These are phyloP conservation scores for Ramphastos sulfuratus DNA, from an alignment of 2,113 vertebrate genomes.

Conservation along the genomic window DNA sequence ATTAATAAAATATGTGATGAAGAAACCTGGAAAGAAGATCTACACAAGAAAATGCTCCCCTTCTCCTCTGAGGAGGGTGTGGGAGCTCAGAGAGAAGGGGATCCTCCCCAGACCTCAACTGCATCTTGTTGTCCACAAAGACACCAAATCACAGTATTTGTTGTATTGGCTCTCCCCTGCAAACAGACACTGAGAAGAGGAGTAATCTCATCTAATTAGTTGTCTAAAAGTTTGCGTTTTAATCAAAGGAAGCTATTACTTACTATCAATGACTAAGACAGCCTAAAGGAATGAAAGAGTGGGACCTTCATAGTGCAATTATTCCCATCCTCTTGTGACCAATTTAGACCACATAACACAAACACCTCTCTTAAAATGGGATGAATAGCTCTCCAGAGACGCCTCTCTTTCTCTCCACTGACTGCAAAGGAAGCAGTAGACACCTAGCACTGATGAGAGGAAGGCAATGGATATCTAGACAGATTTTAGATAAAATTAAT, in stretches of 20 bases:
- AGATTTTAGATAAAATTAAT: background rate
- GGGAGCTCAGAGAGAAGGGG: background rate
- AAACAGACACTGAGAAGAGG: background rate
- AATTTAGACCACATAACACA: conserved; percentile 28
- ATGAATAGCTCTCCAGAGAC: conserved; percentile 25
- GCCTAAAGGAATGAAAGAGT: conserved; percentile 11
- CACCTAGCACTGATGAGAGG: background rate
- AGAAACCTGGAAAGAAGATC: background rate
- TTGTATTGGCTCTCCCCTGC: background rate
- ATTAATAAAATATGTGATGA: background rate
- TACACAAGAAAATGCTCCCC: background rate
- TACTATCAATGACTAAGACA: conserved; percentile 9
- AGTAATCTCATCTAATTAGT: background rate
- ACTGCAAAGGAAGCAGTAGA: background rate
- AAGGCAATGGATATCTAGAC: background rate
- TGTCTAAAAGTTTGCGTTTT: conserved; percentile 33
- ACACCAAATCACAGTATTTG: background rate
- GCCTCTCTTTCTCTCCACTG: background rate
- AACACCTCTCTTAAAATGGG: conserved; percentile 12
- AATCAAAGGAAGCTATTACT: conserved; percentile 42
- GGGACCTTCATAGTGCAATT: background rate
- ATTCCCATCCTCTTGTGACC: background rate
- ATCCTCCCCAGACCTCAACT: background rate
- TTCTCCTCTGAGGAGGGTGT: background rate
- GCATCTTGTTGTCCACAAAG: background rate